Evolutionary conservation across 2,888 invertebrate species (phyloP).

Genomic region (Diabrotica balteata): DNA sequence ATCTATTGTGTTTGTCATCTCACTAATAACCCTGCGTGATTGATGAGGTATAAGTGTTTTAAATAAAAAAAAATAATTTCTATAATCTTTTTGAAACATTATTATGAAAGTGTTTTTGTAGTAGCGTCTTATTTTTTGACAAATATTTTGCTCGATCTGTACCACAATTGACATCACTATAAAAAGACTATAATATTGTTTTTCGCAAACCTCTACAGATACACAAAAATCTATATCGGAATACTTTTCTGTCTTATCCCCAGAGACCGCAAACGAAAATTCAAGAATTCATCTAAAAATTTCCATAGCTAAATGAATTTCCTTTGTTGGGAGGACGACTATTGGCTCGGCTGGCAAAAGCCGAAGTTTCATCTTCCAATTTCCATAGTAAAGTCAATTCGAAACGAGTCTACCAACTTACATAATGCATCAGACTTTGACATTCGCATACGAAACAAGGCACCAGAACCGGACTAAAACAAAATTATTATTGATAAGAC

Average conservation of each 20-base stretch:
- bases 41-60: too few relatives aligned
- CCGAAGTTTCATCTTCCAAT: conserved; percentile 37
- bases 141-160: too few relatives aligned
- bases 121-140: too few relatives aligned
- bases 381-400: conserved; percentile 40
- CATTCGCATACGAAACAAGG: conserved; percentile 44
- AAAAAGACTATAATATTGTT: too few relatives aligned
- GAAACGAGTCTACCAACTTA: conserved; percentile 39
- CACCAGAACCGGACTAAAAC: conserved; percentile 14
- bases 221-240: conserved; percentile 2
- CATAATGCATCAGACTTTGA: conserved; percentile 49
- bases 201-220: background rate
- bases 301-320: conserved; percentile 36
- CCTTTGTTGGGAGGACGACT: conserved; percentile 30
- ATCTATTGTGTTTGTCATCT: too few relatives aligned
- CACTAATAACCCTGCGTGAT: too few relatives aligned
- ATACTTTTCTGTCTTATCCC: conserved; percentile 1
- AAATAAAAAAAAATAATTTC: too few relatives aligned
- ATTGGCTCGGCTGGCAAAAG: conserved; percentile 8
- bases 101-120: too few relatives aligned
- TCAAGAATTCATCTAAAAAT: conserved; percentile 26
- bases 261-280: conserved; percentile 7
- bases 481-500: background rate
- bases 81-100: too few relatives aligned
- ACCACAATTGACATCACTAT: too few relatives aligned